Percentiles rank a stretch among this genome's conserved stretches.
Conservation (phyloP, 2,113 vertebrate species). For the Fulmarus glacialis region DNA sequence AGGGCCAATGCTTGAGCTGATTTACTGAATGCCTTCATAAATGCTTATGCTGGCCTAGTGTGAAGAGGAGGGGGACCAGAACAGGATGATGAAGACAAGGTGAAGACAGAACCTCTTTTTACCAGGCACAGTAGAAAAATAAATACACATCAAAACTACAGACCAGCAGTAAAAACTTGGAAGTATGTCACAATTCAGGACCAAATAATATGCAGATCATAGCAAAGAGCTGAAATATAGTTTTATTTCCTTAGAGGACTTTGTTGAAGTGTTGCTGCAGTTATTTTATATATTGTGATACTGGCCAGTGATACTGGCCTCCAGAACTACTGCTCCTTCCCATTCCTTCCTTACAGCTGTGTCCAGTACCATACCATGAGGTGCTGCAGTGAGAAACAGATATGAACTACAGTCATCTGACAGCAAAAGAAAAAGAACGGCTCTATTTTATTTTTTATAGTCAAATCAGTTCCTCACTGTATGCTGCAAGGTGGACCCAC, state of each 20-base stretch:
- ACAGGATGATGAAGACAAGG: background rate
- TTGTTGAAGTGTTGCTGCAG: background rate
- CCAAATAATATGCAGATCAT: background rate
- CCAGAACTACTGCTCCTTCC: background rate
- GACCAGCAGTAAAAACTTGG: background rate
- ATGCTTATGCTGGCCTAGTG: background rate
- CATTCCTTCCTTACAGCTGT: background rate
- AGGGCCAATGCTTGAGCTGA: background rate
- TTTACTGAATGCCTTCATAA: background rate
- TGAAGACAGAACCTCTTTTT: background rate
- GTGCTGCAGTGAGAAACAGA: background rate
- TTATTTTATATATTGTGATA: background rate
- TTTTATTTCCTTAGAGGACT: background rate
- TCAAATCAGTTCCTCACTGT: background rate
- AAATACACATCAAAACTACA: background rate
- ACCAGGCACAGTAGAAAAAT: background rate
- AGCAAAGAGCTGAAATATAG: background rate
- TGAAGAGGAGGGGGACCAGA: background rate
- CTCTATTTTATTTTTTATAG: background rate
- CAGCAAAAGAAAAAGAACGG: background rate
- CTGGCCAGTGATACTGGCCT: no score
- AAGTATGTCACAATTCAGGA: background rate
- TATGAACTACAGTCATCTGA: background rate
- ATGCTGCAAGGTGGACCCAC: background rate
- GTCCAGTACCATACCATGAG: background rate